phyloP scores from a whole-genome alignment of 2,797 vertebrate genomes.

The Mus minutoides region DNA sequence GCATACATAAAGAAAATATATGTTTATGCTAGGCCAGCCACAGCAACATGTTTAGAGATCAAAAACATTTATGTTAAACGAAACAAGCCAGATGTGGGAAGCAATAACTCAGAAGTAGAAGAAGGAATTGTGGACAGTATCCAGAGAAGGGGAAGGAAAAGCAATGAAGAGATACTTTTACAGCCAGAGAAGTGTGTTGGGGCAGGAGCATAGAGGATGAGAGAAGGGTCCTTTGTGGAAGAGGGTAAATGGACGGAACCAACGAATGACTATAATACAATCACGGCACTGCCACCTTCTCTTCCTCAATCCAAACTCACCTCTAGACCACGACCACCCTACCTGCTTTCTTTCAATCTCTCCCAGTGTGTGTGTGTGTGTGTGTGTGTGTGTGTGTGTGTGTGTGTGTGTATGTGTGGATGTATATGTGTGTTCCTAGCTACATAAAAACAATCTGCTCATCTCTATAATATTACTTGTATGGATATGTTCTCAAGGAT shows the following conservation, averaged over 20 bases:
- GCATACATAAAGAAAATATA: background rate
- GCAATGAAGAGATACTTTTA: background rate
- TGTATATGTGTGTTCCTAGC: background rate
- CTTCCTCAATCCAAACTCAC: too few relatives aligned
- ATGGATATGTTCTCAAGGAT: background rate
- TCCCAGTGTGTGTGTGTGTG: background rate
- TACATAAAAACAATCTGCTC: background rate
- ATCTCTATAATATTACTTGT: background rate
- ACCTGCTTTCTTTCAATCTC: background rate
- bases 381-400: background rate
- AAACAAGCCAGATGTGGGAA: background rate
- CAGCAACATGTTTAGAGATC: background rate
- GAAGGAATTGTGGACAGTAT: background rate
- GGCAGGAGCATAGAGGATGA: background rate
- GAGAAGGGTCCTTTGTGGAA: background rate
- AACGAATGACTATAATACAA: background rate
- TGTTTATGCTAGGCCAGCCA: background rate
- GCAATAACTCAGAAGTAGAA: background rate
- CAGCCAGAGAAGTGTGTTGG: background rate
- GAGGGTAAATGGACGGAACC: background rate
- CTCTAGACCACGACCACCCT: too few relatives aligned
- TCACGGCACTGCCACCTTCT: background rate
- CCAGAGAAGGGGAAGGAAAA: background rate
- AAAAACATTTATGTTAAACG: background rate
- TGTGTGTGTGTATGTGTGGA: background rate